Base-by-base conservation (phyloP, 2,113 vertebrate genomes). In the Garra rufa region DNA sequence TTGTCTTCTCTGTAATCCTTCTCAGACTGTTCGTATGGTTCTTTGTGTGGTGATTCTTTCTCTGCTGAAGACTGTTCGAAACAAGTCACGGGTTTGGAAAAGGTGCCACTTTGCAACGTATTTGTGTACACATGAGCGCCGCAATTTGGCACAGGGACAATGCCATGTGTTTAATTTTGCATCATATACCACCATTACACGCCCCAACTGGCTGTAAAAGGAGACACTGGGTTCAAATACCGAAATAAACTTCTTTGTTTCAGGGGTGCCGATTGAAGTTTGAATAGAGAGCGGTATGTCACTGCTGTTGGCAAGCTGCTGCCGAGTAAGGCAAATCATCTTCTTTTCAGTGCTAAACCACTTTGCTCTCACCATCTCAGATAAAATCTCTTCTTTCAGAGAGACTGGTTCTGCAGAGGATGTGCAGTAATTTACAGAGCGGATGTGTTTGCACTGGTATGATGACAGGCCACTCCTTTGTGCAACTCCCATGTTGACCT, bases 391-490 rank as follows among this genome's bases (percentile, higher is more conserved):
- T 13, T 81, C 4, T 0, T 30, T 81, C 17, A 50, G 17, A 26
- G 30, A 46, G 19, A 34, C 15, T 9, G 9, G 28, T 30, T n/a
- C 26, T 8, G 79, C 61, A 8, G 28, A 84, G 7, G 30, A 77
- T 63, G n/a, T n/a, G n/a, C n/a, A n/a, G n/a, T n/a, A n/a, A n/a
- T n/a, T n/a, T n/a, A n/a, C n/a, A n/a, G n/a, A 8, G 28, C 77
- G 7, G 30, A 77, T 63, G n/a, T 78, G 74, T 38, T 34, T 77
- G 46, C 73, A 84, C 14, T 84, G 74, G 14, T 77, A 77, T 26
- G 73, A 67, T 26, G 67, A 19, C 83, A 34, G 34, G 34, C 34
- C 34, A 34, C 34, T 34, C 34, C 34, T 84, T 1, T 48, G 63
- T 48, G 38, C 82, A 15, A 84, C 41, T 43, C 69, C 57, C 21